Evolutionary conservation across 2,113 vertebrate genomes (phyloP), one percentile per base, ranked within the genome.

Genomic region (Tenrec ecaudatus): DNA sequence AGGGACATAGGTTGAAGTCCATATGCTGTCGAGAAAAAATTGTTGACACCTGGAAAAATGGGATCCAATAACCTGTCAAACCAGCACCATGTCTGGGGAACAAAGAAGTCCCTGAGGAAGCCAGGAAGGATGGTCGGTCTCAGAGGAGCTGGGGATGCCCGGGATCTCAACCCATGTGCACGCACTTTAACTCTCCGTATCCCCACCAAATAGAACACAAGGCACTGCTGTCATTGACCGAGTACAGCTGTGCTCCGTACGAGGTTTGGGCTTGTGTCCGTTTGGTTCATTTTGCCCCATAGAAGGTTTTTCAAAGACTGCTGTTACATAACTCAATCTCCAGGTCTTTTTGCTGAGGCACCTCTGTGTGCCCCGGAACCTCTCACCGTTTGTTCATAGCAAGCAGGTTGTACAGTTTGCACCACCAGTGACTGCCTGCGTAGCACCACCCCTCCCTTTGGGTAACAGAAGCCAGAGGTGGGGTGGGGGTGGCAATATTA

Each of bases 401-500:
- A 15, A 69, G 68, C 29, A 31, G 31, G 7, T 69, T n/a, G 22
- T 40, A 33, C 31, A n/a, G 31, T 69, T n/a, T 69, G 29, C 31
- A 69, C 68, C 22, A 33, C 14, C 15, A 69, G 29, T 25, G 64
- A n/a, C 11, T 69, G 31, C 15, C 68, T 33, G 31, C 4, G 17
- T n/a, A 81, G 16, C 33, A n/a, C 22, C 58, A 8, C 36, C 86
- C 47, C 19, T 73, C 36, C 3, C 3, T 71, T 6, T 23, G 17
- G 7, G 2, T 11, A 68, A 40, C 12, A 57, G 36, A 71, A 40
- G 20, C 17, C 1, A 16, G 33, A 47, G 62, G 36, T 9, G 0
- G n/a, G 40, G 1, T 0, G 5, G 0, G 12, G n/a, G 6, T 3
- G 6, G 31, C 3, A 29, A 10, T 29, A 4, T 2, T 57, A 33